phyloP scores from a whole-genome alignment of 2,888 invertebrate genomes.

The Rhogogaster chlorosoma region DNA sequence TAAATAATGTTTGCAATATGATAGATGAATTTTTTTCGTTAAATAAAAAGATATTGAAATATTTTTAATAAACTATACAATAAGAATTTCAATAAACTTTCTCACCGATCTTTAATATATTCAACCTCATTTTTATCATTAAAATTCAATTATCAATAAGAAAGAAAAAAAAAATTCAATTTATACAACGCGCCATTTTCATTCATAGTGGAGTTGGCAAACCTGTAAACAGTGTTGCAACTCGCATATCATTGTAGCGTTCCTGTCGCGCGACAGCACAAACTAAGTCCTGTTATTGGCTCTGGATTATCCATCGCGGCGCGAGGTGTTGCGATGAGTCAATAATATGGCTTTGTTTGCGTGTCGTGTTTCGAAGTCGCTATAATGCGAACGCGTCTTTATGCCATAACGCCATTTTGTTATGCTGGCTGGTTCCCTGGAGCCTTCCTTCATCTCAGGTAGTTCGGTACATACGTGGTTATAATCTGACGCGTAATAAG shows the following conservation, averaged over 20 bases:
- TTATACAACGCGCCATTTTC: not conserved
- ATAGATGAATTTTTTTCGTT: not conserved
- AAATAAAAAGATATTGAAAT: not conserved
- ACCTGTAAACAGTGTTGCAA: not conserved
- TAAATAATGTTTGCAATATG: not conserved
- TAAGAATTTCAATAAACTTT: not conserved
- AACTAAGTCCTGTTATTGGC: not conserved
- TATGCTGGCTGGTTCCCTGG: not conserved
- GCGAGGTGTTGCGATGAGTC: not conserved
- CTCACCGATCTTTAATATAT: not conserved
- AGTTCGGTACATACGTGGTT: constrained; percentile 6
- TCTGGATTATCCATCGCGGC: not conserved
- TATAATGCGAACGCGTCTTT: not conserved
- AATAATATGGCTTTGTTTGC: not conserved
- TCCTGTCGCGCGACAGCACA: not conserved
- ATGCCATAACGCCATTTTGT: constrained; percentile 35
- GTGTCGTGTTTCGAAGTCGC: not conserved
- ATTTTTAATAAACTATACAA: not conserved
- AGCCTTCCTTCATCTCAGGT: constrained; percentile 1
- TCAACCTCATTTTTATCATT: not conserved
- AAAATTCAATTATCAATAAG: not conserved
- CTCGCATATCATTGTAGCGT: not conserved
- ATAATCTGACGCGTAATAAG: constrained; percentile 37
- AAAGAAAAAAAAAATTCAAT: no score
- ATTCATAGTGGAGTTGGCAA: not conserved